These are phyloP conservation scores for Mycetomoellerius zeteki DNA, from an alignment of 1,140 invertebrate species.

Conservation along the genomic window DNA sequence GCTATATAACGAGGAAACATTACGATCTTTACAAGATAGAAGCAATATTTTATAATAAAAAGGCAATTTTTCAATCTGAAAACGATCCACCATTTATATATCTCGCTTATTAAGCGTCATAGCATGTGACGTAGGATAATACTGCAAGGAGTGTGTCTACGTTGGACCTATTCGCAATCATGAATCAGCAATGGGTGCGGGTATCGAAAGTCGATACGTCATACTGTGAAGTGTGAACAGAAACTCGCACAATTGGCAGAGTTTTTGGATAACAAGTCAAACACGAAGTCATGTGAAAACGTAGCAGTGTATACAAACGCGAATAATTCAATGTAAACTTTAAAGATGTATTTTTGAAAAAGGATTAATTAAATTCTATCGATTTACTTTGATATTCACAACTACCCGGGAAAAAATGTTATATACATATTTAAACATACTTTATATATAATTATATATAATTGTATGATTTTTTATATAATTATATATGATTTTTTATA, in stretches of 20 bases:
- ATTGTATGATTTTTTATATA: too few species aligned
- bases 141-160: conserved; percentile 12
- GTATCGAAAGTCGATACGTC: conserved; percentile 69
- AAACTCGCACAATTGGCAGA: conserved; percentile 2
- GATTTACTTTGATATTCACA: not conserved
- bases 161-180: conserved; percentile 8
- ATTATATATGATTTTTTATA: too few species aligned
- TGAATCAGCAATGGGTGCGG: conserved; percentile 59
- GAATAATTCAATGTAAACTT: not conserved
- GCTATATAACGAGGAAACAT: not conserved
- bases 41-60: conserved; percentile 33
- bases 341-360: not conserved
- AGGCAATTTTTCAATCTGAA: conserved; percentile 13
- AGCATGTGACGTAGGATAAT: conserved; percentile 1
- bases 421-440: too few species aligned
- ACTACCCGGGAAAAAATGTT: too few species aligned
- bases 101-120: conserved; percentile 51
- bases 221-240: conserved; percentile 7
- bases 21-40: not conserved
- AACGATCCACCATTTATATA: not conserved
- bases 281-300: conserved; percentile 19
- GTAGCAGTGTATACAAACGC: not conserved
- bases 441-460: too few species aligned
- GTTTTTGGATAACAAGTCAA: conserved; percentile 56
- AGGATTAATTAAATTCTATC: not conserved